Evolutionary conservation across 2,888 invertebrate genomes (phyloP).

Genomic region (Plebejus anna): DNA sequence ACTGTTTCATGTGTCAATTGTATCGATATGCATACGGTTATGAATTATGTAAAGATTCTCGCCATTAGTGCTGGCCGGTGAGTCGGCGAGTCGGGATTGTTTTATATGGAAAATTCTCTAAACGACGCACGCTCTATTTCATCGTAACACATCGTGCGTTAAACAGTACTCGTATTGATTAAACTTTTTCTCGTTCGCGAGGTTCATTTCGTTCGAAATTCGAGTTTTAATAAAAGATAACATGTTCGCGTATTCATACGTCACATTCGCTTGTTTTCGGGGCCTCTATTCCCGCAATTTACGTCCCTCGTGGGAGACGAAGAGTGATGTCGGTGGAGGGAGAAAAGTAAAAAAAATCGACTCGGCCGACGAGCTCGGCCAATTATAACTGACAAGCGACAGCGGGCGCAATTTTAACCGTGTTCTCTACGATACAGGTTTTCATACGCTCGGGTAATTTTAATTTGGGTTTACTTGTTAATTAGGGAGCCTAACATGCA

Average conservation of each 20-base stretch:
- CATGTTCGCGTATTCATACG: slow-evolving; percentile 69
- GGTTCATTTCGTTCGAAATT: slow-evolving; percentile 54
- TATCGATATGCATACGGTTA: slow-evolving; percentile 70
- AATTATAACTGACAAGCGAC: slow-evolving; percentile 78
- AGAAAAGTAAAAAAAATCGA: slow-evolving; percentile 68
- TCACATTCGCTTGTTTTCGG: slow-evolving; percentile 73
- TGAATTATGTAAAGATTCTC: slow-evolving; percentile 72
- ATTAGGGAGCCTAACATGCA: slow-evolving; percentile 34
- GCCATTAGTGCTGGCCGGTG: slow-evolving; percentile 42
- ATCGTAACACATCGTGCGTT: slow-evolving; percentile 14
- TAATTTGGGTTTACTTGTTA: slow-evolving; percentile 11
- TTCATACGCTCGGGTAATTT: slow-evolving; percentile 29
- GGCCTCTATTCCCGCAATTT: slow-evolving; percentile 69
- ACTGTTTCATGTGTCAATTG: slow-evolving; percentile 69
- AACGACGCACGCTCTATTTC: slow-evolving; percentile 18
- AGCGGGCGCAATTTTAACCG: slow-evolving; percentile 68
- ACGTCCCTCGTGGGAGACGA: slow-evolving; percentile 76
- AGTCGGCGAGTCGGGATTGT: slow-evolving; percentile 31
- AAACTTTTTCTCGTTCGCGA: neutral
- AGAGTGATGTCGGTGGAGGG: slow-evolving; percentile 73
- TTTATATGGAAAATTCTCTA: slow-evolving; percentile 47
- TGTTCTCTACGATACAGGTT: slow-evolving; percentile 39
- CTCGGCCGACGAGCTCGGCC: slow-evolving; percentile 76
- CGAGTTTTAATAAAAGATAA: slow-evolving; percentile 70
- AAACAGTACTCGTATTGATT: slow-evolving; percentile 6